phyloP scores from a whole-genome alignment of 1,140 invertebrate genomes.

The Caligus rogercresseyi region DNA sequence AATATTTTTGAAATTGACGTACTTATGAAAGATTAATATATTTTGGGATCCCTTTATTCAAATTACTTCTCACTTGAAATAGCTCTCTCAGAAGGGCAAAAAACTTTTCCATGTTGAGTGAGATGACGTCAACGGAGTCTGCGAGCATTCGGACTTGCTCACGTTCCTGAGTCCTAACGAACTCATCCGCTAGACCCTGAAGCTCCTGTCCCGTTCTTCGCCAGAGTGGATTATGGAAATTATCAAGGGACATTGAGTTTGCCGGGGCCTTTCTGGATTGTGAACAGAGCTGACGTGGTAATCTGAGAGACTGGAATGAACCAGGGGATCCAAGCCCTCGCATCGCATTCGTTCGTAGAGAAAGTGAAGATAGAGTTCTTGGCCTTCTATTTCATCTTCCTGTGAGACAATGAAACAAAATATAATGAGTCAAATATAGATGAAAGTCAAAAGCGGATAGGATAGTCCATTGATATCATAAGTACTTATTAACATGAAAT shows the following conservation, averaged over 20 bases:
- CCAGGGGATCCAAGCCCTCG: not conserved
- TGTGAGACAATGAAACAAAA: not conserved
- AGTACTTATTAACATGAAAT: not conserved
- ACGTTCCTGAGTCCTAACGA: conserved; percentile 27
- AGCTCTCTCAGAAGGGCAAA: conserved; percentile 22
- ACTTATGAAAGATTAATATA: too few relatives aligned
- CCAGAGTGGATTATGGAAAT: conserved; percentile 23
- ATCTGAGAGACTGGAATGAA: conserved; percentile 1
- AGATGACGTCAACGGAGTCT: conserved; percentile 24
- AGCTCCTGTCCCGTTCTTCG: conserved; percentile 27
- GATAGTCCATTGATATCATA: not conserved
- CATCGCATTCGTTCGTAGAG: conserved; percentile 2
- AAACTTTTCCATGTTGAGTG: conserved; percentile 23
- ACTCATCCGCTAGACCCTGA: conserved; percentile 27
- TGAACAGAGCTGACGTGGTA: conserved; percentile 3
- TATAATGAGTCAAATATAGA: not conserved
- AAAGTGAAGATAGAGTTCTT: conserved; percentile 15
- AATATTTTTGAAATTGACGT: too few relatives aligned
- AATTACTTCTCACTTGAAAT: conserved; percentile 22
- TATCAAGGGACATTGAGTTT: not conserved
- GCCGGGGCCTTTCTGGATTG: not conserved
- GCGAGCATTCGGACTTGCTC: conserved; percentile 25
- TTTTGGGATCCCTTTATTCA: too few relatives aligned
- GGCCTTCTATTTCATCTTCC: conserved; percentile 6
- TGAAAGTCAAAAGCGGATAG: too few relatives aligned